Evolutionary conservation across 2,888 invertebrate species (phyloP).

Genomic region (Salpingus planirostris): DNA sequence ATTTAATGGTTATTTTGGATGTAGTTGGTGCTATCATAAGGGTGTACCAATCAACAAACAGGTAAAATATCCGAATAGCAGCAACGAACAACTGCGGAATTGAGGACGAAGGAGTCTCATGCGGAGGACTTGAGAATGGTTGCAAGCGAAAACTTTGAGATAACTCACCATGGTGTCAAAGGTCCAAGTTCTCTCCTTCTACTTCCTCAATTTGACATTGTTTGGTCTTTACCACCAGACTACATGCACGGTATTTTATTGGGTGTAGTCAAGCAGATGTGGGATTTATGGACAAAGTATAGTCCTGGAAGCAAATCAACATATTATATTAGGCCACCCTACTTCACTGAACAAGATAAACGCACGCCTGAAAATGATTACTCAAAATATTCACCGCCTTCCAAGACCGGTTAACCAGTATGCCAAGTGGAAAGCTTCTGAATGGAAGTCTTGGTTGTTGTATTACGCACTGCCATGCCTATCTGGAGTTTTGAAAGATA

Average conservation of each 20-base stretch:
- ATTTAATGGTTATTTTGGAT: neutral
- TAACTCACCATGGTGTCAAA: neutral
- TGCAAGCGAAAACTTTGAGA: neutral
- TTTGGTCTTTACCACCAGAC: neutral
- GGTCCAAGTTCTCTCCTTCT: neutral
- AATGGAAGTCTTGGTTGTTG: slow-evolving; percentile 1
- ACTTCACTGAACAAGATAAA: neutral
- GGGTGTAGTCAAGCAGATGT: neutral
- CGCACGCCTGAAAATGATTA: neutral
- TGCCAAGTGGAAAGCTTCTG: slow-evolving; percentile 1
- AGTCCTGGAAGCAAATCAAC: neutral
- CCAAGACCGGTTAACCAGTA: neutral
- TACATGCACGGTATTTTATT: neutral
- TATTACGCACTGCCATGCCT: neutral
- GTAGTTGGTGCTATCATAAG: neutral
- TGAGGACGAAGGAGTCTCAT: neutral
- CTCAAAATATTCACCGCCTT: neutral
- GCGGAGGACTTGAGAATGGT: neutral
- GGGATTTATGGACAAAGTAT: neutral
- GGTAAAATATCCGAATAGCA: neutral
- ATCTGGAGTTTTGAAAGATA: too few species aligned
- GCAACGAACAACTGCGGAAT: neutral
- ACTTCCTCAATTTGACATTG: slow-evolving; percentile 1
- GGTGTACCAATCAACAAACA: neutral
- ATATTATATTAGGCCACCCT: neutral